Percentiles rank a stretch among this genome's conserved stretches.
phyloP scores from a whole-genome alignment of 2,113 vertebrate genomes.

The Actenoides lindsayi region DNA sequence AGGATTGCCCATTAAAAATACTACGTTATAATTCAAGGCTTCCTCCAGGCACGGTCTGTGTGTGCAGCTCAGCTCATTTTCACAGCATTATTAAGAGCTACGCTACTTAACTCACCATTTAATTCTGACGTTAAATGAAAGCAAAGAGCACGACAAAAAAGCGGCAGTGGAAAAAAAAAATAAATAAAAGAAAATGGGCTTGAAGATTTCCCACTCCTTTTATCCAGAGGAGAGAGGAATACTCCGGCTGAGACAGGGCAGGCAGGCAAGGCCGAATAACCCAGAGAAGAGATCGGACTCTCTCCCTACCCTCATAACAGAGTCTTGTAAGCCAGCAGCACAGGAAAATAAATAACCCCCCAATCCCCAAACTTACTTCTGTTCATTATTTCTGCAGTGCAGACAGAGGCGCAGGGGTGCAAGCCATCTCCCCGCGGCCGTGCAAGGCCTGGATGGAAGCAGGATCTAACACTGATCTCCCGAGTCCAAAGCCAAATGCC shows the following conservation, averaged over 20 bases:
- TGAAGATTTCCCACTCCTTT: neutral
- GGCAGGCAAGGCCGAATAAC: neutral
- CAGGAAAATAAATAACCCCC: neutral
- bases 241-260: neutral
- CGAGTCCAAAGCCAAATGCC: neutral
- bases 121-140: neutral
- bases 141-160: neutral
- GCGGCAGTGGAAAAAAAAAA: neutral
- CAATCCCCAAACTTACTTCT: neutral
- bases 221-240: neutral
- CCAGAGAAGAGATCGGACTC: neutral
- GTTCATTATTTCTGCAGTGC: neutral
- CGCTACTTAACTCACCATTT: neutral
- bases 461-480: neutral
- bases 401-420: neutral
- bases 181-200: neutral
- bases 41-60: neutral
- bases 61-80: neutral
- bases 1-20: neutral
- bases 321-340: neutral
- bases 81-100: neutral
- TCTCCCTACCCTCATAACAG: neutral
- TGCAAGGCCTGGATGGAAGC: neutral
- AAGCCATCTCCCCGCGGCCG: neutral
- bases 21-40: neutral